A percentile compares a stretch with the other conserved stretches of the same genome.
Conservation (phyloP, 1,140 invertebrate genomes). For the Tetragonula clypearis region DNA sequence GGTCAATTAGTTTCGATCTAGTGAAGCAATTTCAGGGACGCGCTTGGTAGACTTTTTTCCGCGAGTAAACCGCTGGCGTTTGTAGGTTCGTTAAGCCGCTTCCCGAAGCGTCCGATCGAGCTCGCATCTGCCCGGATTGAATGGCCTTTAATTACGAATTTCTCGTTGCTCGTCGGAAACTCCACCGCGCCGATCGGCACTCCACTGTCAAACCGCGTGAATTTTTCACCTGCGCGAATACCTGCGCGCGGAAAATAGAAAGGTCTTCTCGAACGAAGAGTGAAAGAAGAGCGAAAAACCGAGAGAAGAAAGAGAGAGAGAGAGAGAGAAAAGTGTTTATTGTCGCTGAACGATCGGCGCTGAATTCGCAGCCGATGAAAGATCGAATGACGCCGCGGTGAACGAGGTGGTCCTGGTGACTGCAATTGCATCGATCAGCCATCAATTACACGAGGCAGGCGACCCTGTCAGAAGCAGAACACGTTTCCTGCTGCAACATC, state of each 20-base stretch:
- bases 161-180: constrained; percentile 1
- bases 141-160: constrained; percentile 46
- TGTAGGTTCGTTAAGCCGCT: constrained; percentile 41
- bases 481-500: constrained; percentile 16
- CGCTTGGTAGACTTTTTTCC: constrained; percentile 19
- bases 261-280: too few relatives aligned
- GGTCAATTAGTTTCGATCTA: constrained; percentile 29
- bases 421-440: constrained; percentile 39
- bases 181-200: neutral
- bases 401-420: constrained; percentile 22
- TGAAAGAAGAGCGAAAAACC: too few relatives aligned
- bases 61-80: constrained; percentile 28
- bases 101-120: constrained; percentile 18
- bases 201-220: too few relatives aligned
- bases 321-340: neutral
- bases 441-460: constrained; percentile 29
- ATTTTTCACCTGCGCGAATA: neutral
- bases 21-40: constrained; percentile 33
- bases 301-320: neutral
- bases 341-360: neutral
- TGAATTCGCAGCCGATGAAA: constrained; percentile 7
- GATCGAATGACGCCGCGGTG: neutral
- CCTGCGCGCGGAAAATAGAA: neutral
- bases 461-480: constrained; percentile 18
- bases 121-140: constrained; percentile 16